Conservation (phyloP, 2,113 vertebrate species). For the Riparia riparia region DNA sequence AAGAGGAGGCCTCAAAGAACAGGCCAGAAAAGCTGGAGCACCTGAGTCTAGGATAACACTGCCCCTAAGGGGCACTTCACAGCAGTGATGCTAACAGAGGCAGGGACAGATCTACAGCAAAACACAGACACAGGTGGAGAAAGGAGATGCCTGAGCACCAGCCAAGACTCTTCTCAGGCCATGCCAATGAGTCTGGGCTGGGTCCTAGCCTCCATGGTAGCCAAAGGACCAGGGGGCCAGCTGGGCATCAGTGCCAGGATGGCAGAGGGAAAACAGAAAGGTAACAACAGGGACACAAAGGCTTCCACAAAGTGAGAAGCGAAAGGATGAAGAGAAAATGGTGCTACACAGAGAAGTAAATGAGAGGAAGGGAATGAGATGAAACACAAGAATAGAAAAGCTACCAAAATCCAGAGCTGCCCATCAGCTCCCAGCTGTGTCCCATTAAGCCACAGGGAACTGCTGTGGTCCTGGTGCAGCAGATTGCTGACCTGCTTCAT, state of each 20-base stretch:
- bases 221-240: not conserved
- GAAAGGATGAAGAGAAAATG: not conserved
- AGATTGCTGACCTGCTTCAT: accelerated
- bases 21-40: not conserved
- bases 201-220: not conserved
- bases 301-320: not conserved
- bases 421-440: not conserved
- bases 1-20: not conserved
- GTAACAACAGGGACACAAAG: not conserved
- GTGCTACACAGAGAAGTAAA: not conserved
- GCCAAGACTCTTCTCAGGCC: not conserved
- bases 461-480: not conserved
- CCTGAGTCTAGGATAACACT: not conserved
- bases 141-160: not conserved
- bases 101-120: not conserved
- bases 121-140: not conserved
- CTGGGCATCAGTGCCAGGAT: not conserved
- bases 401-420: not conserved
- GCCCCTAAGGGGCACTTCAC: not conserved
- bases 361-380: not conserved
- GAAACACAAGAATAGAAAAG: not conserved
- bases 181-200: not conserved
- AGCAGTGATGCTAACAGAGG: not conserved
- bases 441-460: not conserved
- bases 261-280: not conserved